Evolutionary conservation across 2,113 vertebrate species (phyloP).

Genomic region (Caranx melampygus): DNA sequence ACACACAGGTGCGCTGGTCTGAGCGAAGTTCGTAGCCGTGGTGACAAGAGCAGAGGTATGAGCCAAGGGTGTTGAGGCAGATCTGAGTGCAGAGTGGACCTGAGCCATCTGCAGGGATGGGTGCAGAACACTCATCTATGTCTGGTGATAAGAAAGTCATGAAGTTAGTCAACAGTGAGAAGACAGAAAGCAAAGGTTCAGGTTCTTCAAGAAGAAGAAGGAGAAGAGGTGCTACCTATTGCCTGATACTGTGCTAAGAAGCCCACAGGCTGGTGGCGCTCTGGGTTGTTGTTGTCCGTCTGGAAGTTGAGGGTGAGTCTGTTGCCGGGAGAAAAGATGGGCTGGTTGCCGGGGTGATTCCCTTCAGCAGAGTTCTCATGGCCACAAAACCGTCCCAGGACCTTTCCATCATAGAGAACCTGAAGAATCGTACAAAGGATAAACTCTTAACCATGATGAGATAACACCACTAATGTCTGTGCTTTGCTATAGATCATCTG

Average conservation of each 20-base stretch:
- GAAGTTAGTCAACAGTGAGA: background rate
- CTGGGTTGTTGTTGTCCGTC: conserved; percentile 89
- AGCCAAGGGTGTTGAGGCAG: conserved; percentile 92
- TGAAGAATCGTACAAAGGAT: conserved; percentile 53
- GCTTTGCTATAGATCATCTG: background rate
- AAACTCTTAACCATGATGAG: background rate
- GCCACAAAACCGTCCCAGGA: conserved; percentile 90
- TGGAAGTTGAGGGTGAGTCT: conserved; percentile 87
- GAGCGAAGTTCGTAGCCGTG: conserved; percentile 87
- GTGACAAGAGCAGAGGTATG: conserved; percentile 91
- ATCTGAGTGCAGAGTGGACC: conserved; percentile 87
- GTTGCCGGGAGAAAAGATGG: conserved; percentile 87
- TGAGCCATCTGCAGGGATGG: conserved; percentile 59
- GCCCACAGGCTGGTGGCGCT: conserved; percentile 81
- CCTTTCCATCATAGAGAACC: conserved; percentile 86
- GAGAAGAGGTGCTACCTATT: conserved; percentile 78
- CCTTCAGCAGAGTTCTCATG: conserved; percentile 81
- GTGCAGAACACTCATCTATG: conserved; percentile 77
- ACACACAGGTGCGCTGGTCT: conserved; percentile 85
- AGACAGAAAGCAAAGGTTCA: background rate
- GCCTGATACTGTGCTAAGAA: conserved; percentile 92
- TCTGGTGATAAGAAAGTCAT: conserved; percentile 63
- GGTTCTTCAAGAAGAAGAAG: background rate
- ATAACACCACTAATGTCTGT: background rate
- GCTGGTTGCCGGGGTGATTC: conserved; percentile 82